Conservation (phyloP, 2,888 invertebrate genomes). For the Ormyrus rosae region DNA sequence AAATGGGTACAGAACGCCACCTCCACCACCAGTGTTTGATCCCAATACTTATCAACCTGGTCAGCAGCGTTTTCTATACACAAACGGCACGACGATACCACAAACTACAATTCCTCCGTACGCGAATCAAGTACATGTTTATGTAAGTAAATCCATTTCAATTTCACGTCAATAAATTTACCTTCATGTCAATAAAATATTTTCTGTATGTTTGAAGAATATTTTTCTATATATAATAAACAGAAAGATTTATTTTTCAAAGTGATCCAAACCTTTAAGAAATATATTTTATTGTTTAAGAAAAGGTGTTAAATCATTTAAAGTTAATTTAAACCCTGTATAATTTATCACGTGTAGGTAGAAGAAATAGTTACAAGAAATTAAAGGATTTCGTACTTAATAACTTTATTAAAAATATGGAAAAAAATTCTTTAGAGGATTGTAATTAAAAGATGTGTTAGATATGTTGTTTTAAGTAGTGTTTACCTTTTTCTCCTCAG, state of each 20-base stretch:
- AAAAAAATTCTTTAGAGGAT: conserved; percentile 11
- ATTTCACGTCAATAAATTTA: too few species aligned
- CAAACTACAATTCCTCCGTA: conserved; percentile 80
- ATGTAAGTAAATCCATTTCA: conserved; percentile 77
- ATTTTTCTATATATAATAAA: not conserved
- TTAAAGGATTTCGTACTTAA: not conserved
- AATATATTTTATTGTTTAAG: not conserved
- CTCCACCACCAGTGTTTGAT: conserved; percentile 80
- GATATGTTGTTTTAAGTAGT: conserved; percentile 39
- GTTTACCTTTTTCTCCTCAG: conserved; percentile 69
- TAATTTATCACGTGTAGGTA: not conserved
- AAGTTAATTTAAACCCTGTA: not conserved
- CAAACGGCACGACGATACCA: conserved; percentile 80
- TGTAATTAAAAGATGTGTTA: conserved; percentile 8
- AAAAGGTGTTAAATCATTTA: not conserved
- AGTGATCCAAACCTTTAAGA: not conserved
- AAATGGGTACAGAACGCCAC: conserved; percentile 83
- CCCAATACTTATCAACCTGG: conserved; percentile 78
- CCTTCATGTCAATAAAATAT: not conserved
- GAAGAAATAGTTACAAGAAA: not conserved
- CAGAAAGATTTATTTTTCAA: not conserved
- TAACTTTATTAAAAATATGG: not conserved
- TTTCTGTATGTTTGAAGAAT: not conserved
- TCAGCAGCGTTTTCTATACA: conserved; percentile 82
- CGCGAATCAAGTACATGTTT: conserved; percentile 80